Conservation (phyloP, 2,113 vertebrate species). For the Fulmarus glacialis region DNA sequence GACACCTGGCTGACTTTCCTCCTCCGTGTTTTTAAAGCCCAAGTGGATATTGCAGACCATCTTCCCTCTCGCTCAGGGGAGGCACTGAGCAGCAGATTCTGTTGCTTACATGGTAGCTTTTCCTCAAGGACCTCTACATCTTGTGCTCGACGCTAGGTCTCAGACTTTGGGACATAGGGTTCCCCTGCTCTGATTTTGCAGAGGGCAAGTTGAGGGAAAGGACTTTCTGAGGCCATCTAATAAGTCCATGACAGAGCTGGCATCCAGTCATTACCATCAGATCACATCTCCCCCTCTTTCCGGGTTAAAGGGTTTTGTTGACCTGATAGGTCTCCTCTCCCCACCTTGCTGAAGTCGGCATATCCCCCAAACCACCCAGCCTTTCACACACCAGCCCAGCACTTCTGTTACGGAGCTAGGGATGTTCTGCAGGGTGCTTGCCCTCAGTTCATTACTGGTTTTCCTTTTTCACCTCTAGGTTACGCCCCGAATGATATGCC, state of each 20-base stretch:
- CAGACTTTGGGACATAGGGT: not conserved
- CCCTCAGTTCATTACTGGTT: not conserved
- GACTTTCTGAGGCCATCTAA: not conserved
- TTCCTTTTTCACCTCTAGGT: conserved; percentile 67
- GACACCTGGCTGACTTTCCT: not conserved
- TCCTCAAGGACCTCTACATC: not conserved
- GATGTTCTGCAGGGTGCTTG: not conserved
- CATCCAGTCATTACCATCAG: not conserved
- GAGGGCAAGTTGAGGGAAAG: not conserved
- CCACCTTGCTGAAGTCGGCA: not conserved
- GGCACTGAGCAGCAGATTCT: not conserved
- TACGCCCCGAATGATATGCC: conserved; percentile 85
- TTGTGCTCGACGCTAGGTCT: not conserved
- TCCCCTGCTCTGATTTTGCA: not conserved
- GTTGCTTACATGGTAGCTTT: not conserved
- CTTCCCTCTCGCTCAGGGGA: not conserved
- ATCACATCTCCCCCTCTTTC: not conserved
- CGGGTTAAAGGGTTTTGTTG: not conserved
- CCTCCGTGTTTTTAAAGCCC: not conserved
- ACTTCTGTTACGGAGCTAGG: not conserved
- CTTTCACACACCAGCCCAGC: not conserved
- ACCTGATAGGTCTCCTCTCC: not conserved
- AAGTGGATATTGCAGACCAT: not conserved
- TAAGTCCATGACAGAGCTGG: not conserved
- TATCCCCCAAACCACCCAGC: not conserved